Evolutionary conservation across 2,888 invertebrate genomes (phyloP).

Genomic region (Lasiommata megera): DNA sequence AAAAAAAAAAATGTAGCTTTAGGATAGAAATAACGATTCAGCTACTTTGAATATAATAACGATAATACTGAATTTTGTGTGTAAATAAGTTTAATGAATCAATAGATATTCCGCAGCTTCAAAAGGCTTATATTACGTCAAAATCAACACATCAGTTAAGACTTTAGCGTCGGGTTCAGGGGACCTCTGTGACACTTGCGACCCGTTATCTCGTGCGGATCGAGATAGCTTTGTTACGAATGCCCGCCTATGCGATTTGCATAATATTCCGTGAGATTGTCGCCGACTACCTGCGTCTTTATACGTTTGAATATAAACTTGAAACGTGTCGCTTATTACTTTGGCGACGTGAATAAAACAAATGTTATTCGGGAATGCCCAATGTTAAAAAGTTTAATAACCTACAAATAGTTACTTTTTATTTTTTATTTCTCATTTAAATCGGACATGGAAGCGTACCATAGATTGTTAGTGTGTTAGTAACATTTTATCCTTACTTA

Average conservation of each 20-base stretch:
- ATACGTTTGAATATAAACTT: slow-evolving; percentile 1
- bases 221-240: slow-evolving; percentile 47
- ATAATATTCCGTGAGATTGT: slow-evolving; percentile 3
- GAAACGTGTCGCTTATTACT: too few species aligned
- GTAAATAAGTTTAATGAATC: too few species aligned
- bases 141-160: background rate
- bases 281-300: background rate
- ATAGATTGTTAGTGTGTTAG: too few species aligned
- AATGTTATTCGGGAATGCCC: too few species aligned
- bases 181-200: slow-evolving; percentile 42
- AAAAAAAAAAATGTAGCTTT: too few species aligned
- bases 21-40: background rate
- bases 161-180: slow-evolving; percentile 52
- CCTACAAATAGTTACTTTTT: too few species aligned
- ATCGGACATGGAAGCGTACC: too few species aligned
- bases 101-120: background rate
- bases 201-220: slow-evolving; percentile 44
- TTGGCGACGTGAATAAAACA: too few species aligned
- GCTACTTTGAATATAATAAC: background rate
- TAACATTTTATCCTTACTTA: too few species aligned
- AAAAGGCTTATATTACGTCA: background rate
- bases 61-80: background rate
- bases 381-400: too few species aligned
- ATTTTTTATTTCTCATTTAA: too few species aligned
- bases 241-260: slow-evolving; percentile 18